Conservation (phyloP, 2,113 vertebrate species). For the Dasyornis broadbenti region DNA sequence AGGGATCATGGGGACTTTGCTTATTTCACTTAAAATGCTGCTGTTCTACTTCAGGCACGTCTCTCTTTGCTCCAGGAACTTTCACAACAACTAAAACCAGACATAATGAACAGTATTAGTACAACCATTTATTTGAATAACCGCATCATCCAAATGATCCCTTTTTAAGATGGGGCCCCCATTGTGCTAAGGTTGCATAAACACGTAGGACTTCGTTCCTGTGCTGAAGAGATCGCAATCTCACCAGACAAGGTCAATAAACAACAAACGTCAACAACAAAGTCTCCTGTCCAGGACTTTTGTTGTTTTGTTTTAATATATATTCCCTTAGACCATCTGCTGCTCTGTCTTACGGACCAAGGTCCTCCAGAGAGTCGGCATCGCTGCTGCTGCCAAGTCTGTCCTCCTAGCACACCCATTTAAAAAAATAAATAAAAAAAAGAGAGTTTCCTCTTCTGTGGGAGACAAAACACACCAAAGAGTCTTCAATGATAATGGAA, state of each 20-base stretch:
- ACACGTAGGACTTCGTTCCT: not conserved
- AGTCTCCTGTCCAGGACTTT: not conserved
- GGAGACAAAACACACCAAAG: not conserved
- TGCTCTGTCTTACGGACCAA: not conserved
- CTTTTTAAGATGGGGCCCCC: not conserved
- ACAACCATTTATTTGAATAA: not conserved
- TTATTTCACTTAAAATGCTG: not conserved
- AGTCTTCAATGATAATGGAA: not conserved
- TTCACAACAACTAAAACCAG: not conserved
- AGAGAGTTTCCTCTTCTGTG: not conserved
- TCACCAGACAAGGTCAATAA: not conserved
- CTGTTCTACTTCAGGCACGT: not conserved
- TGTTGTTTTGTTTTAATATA: not conserved
- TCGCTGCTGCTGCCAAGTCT: not conserved
- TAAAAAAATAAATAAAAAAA: too few species aligned
- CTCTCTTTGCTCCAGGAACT: not conserved
- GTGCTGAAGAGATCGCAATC: not conserved
- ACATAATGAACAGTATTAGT: not conserved
- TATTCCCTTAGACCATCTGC: not conserved
- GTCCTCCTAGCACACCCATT: not conserved
- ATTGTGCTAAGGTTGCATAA: not conserved
- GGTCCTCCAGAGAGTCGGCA: not conserved
- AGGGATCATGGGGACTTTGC: not conserved
- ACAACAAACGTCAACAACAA: not conserved
- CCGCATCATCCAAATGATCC: not conserved